These are phyloP conservation scores for Sacculina carcini DNA, from an alignment of 2,888 invertebrate genomes.

Conservation along the genomic window DNA sequence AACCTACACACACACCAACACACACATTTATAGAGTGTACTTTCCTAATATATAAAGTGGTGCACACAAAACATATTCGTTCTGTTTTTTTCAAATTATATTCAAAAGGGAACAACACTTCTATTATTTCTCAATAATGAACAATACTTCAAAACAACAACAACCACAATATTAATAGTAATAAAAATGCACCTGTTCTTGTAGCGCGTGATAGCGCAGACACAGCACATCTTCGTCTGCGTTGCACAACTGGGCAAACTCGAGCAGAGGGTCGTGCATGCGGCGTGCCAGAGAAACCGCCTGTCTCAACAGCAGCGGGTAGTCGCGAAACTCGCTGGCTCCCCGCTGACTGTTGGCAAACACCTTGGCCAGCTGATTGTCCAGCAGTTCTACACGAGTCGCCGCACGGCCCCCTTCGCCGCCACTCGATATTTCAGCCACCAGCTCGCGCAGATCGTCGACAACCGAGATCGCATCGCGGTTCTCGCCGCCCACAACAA, in stretches of 20 bases:
- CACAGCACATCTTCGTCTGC: constrained; percentile 89
- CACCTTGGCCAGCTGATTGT: constrained; percentile 73
- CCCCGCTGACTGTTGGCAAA: constrained; percentile 77
- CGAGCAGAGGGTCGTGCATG: constrained; percentile 81
- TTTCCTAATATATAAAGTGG: no score
- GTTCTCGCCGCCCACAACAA: constrained; percentile 72
- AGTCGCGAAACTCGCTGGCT: constrained; percentile 63
- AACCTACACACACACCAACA: no score
- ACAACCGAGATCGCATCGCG: constrained; percentile 57
- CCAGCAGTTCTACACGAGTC: constrained; percentile 68
- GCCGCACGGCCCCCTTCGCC: constrained; percentile 56
- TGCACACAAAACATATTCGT: no score
- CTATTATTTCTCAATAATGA: no score
- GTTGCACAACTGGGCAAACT: constrained; percentile 85
- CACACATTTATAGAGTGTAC: no score
- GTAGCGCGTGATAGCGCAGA: constrained; percentile 63
- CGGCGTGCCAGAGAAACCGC: constrained; percentile 76
- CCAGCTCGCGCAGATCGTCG: constrained; percentile 43
- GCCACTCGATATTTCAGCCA: constrained; percentile 45
- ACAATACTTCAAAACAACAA: no score
- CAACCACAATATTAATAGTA: no score
- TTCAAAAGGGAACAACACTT: no score
- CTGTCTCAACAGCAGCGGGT: constrained; percentile 65
- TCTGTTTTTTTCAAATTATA: no score
- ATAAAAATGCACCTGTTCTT: constrained; percentile 19